A percentile compares a stretch with the other conserved stretches of the same genome.
Conservation (phyloP, 1,140 invertebrate species). For the Neodiprion virginianus region DNA sequence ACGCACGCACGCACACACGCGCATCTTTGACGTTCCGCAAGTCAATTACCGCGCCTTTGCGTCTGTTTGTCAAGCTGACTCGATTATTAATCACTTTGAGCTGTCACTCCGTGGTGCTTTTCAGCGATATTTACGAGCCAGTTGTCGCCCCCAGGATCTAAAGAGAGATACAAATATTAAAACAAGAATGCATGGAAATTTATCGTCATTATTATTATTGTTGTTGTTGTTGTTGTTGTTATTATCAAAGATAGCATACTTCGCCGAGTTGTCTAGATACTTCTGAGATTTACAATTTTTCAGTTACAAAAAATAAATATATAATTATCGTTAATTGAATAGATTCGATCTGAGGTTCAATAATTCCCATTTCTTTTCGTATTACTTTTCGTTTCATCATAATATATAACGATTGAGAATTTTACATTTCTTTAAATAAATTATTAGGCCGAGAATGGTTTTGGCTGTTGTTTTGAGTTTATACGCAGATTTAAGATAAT, state of each 20-base stretch:
- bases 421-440: background rate
- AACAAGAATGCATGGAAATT: background rate
- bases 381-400: background rate
- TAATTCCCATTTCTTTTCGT: background rate
- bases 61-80: constrained; percentile 17
- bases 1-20: background rate
- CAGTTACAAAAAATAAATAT: constrained; percentile 16
- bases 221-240: background rate
- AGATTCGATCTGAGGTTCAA: background rate
- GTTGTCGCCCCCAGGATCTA: background rate
- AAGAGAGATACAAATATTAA: background rate
- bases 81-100: constrained; percentile 13
- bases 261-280: background rate
- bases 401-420: background rate
- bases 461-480: background rate
- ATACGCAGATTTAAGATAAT: background rate
- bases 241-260: background rate
- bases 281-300: background rate
- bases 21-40: background rate
- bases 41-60: constrained; percentile 4
- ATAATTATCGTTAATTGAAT: background rate
- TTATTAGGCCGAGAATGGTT: background rate
- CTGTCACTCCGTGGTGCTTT: constrained; percentile 18
- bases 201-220: background rate
- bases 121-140: background rate